Evolutionary conservation across 1,140 invertebrate genomes (phyloP).

Genomic region (Idris sp.): DNA sequence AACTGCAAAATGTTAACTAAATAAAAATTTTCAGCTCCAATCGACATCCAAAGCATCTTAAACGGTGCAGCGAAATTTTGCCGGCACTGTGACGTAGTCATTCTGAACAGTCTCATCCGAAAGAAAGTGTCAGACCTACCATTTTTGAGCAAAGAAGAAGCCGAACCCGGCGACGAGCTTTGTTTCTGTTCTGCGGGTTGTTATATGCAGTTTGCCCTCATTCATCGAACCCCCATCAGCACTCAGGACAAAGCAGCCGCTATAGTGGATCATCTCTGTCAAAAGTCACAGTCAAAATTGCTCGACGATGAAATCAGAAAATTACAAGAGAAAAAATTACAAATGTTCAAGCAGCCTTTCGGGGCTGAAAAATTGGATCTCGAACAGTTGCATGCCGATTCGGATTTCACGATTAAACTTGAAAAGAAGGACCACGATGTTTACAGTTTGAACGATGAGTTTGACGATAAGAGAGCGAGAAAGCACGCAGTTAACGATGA

Average conservation of each 20-base stretch:
- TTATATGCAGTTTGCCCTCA: slow-evolving; percentile 88
- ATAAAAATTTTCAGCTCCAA: slow-evolving; percentile 82
- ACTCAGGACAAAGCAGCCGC: slow-evolving; percentile 81
- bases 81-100: slow-evolving; percentile 93
- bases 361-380: slow-evolving; percentile 66
- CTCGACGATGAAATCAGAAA: slow-evolving; percentile 73
- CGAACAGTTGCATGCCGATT: slow-evolving; percentile 54
- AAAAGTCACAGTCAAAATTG: slow-evolving; percentile 75
- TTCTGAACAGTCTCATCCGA: slow-evolving; percentile 87
- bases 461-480: slow-evolving; percentile 77
- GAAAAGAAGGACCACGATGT: slow-evolving; percentile 67
- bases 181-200: slow-evolving; percentile 92
- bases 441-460: slow-evolving; percentile 78
- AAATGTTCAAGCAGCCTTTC: slow-evolving; percentile 58
- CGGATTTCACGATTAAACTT: slow-evolving; percentile 52
- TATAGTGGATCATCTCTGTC: slow-evolving; percentile 82
- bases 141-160: slow-evolving; percentile 82
- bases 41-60: slow-evolving; percentile 93
- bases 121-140: slow-evolving; percentile 90
- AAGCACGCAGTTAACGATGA: slow-evolving; percentile 74
- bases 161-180: slow-evolving; percentile 84
- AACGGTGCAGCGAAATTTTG: slow-evolving; percentile 94
- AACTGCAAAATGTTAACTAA: no score
- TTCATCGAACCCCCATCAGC: slow-evolving; percentile 80
- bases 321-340: slow-evolving; percentile 67